Evolutionary conservation across 1,140 invertebrate genomes (phyloP), one percentile per base, ranked within the genome.

Genomic region (Camponotus floridanus): DNA sequence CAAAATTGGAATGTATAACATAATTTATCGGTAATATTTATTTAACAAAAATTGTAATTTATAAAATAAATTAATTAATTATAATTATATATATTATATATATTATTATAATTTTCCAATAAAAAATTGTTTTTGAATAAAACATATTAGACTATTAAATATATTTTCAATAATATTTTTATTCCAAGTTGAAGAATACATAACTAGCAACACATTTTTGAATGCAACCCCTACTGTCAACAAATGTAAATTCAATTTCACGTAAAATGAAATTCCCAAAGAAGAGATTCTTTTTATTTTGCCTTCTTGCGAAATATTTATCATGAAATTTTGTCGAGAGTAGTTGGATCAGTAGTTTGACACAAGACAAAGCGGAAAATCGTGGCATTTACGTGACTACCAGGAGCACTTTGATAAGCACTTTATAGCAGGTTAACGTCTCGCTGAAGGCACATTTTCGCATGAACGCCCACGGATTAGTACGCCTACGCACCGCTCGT

Each of bases 341-440:
- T 51, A 33, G 4, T 51, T 7, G 26, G 11, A 36, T 45, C 42
- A 3, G 9, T 51, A 3, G 9, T 51, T 48, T 31, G 3, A 21
- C 31, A 31, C 2, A 6, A 21, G 7, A 36, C 7, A 26, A 42
- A 68, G 3, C 9, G 6, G 6, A 39, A 15, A 80, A 31, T 7
- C 33, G 42, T 80, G 48, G 36, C 48, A 57, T 71, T 80, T 80
- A 71, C 78, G 78, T 80, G 65, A 78, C 76, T 78, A 18, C 4
- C 8, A 5, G 13, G 2, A 70, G 15, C 76, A 57, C 26, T 65
- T 51, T 15, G 64, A 18, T 26, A 57, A 51, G 31, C 13, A 13
- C n/a, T 7, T 55, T 36, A 5, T 15, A 1, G 0, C 2, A 3
- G 9, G 36, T 71, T 70, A 80, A 70, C 11, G 33, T 70, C 65